Evolutionary conservation across 2,888 invertebrate genomes (phyloP), one percentile per base, ranked within the genome.

Genomic region (Ornithoptera priamus): DNA sequence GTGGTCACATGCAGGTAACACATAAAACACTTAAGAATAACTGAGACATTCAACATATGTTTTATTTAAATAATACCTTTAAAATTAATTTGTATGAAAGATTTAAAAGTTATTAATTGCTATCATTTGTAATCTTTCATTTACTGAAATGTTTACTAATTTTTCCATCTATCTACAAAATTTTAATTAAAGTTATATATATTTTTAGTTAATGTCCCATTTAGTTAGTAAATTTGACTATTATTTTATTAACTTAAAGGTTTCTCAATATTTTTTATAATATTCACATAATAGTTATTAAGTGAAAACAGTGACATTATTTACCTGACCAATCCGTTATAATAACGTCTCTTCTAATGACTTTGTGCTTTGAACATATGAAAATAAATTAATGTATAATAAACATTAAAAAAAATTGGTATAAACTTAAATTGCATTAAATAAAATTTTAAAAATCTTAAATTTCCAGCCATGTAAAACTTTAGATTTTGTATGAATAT

Each of bases 1-100:
- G 76, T 75, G 72, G 73, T 73, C 72, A 74, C 77, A 76, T 74
- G 72, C 74, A 75, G 75, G 65, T 66, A 71, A 59, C 68, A 71
- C 60, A 73, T 74, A 73, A 73, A 76, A n/a, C 53, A 53, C 53
- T 53, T n/a, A n/a, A 7, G 53, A 10, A 53, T n/a, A n/a, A 18
- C 18, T 53, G 15, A n/a, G n/a, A n/a, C 3, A 50, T 15, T 5
- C 4, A 53, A 46, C 10, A 15, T 15, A 3, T 15, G 46, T 15
- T 12, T 15, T 15, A 12, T 46, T 42, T 46, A 46, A 15, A 15
- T 46, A 46, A 46, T 12, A 17, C 15, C 10, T 39, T 39, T 30
- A 30, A 30, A 5, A 30, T 30, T 30, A 3, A 30, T 30, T 46
- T 46, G 7, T 46, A 46, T 15, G 15, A 46, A 12, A 7, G 46